Evolutionary conservation across 2,888 invertebrate species (phyloP).

Genomic region (Belgica antarctica): DNA sequence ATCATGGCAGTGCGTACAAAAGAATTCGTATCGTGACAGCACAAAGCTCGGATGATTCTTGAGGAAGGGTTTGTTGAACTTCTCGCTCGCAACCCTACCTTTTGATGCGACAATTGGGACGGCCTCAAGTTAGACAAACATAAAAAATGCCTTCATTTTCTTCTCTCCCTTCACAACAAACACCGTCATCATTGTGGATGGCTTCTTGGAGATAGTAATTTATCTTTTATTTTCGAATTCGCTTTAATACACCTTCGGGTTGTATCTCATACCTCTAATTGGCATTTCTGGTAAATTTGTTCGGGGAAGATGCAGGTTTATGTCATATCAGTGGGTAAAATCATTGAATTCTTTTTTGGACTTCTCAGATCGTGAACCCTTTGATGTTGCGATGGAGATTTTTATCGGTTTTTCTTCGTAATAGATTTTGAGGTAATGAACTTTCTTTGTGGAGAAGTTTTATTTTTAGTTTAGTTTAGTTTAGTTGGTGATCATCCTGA

Average conservation of each 20-base stretch:
- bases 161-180: background rate
- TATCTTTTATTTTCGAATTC: background rate
- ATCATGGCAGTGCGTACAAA: no score
- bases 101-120: background rate
- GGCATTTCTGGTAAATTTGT: no score
- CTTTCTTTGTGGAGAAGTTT: no score
- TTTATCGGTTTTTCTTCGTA: no score
- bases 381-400: no score
- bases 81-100: background rate
- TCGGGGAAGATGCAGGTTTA: no score
- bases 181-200: slow-evolving; percentile 3
- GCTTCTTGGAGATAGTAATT: background rate
- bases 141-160: slow-evolving; percentile 38
- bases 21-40: no score
- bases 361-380: no score
- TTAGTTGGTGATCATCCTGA: no score
- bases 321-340: background rate
- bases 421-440: no score
- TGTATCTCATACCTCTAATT: background rate
- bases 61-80: background rate
- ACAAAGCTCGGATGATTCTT: no score
- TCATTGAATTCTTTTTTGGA: background rate
- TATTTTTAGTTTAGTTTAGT: no score
- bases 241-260: slow-evolving; percentile 1
- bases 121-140: background rate